Base-by-base conservation (phyloP, 2,888 invertebrate genomes). In the Ochropacha duplaris region DNA sequence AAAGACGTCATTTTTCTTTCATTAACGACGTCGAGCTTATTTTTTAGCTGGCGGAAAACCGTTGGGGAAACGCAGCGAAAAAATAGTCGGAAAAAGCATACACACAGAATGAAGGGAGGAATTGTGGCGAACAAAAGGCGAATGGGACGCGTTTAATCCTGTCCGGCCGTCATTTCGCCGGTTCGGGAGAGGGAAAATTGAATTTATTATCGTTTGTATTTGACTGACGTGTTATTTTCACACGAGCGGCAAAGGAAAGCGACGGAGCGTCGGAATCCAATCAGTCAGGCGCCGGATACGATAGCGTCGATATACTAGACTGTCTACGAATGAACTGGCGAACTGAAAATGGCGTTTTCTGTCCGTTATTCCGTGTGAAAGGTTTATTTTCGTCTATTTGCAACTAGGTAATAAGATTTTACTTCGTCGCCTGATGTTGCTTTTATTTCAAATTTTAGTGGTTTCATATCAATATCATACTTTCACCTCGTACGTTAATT, bases 171-270 rank as follows among this genome's bases (percentile, higher is more conserved):
- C 87, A 85, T 88, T 88, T 81, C 81, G 80, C 77, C 81, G 78
- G 79, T 72, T 77, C 77, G 79, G 77, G 82, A 75, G 74, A 81
- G 84, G 78, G 88, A 88, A 90, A 92, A 92, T 92, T 91, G 91
- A 92, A 92, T 92, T 92, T 92, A 92, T 92, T 90, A 92, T 90
- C 86, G 86, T 83, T 86, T 86, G 87, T 89, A 83, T 91, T 90
- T 92, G 92, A 92, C 84, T 91, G 92, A 92, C 92, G 87, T 91
- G 91, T 90, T 92, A 91, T 92, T 92, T 81, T 91, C 90, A 89
- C 90, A 87, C 90, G 86, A 79, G 52, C 76, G 76, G 76, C 78
- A 80, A 84, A 87, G 85, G 77, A 86, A 78, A 81, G 78, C 74
- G 72, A 60, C 64, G 71, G 63, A 79, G 77, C 78, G 76, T 71